Percentiles rank a stretch among this genome's conserved stretches.
phyloP scores from a whole-genome alignment of 2,113 vertebrate genomes.

The Picathartes gymnocephalus region DNA sequence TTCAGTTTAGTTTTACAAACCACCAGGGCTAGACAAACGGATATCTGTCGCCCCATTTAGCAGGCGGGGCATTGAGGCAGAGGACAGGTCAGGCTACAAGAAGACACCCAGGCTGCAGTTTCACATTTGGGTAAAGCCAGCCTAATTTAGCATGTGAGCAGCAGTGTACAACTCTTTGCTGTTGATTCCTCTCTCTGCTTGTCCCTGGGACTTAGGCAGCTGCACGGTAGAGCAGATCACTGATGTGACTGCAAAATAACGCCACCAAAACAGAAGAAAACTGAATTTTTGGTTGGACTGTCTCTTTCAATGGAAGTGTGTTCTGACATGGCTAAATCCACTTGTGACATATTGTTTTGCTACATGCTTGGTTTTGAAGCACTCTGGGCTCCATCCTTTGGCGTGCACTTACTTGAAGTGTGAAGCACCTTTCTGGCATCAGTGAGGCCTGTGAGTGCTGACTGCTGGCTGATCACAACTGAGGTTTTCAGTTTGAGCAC shows the following conservation, averaged over 20 bases:
- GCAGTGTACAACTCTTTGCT: background rate
- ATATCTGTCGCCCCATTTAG: background rate
- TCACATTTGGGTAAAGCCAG: background rate
- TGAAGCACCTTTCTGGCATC: background rate
- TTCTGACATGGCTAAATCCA: background rate
- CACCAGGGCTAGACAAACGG: background rate
- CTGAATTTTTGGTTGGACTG: rapidly evolving
- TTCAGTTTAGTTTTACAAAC: background rate
- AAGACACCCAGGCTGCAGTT: background rate
- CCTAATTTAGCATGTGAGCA: background rate
- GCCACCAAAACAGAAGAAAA: background rate
- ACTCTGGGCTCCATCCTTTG: background rate
- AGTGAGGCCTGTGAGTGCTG: background rate
- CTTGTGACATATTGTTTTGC: background rate
- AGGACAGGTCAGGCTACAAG: background rate
- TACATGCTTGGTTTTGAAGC: background rate
- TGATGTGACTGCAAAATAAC: background rate
- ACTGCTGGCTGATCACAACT: background rate
- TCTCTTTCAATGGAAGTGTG: background rate
- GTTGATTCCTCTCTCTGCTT: background rate
- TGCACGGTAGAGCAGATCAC: background rate
- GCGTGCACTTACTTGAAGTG: background rate
- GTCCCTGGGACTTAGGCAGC: background rate
- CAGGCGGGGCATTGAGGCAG: background rate
- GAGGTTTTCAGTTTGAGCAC: background rate